Evolutionary conservation across 2,113 vertebrate genomes (phyloP), one percentile per base, ranked within the genome.

Genomic region (Caranx melampygus): DNA sequence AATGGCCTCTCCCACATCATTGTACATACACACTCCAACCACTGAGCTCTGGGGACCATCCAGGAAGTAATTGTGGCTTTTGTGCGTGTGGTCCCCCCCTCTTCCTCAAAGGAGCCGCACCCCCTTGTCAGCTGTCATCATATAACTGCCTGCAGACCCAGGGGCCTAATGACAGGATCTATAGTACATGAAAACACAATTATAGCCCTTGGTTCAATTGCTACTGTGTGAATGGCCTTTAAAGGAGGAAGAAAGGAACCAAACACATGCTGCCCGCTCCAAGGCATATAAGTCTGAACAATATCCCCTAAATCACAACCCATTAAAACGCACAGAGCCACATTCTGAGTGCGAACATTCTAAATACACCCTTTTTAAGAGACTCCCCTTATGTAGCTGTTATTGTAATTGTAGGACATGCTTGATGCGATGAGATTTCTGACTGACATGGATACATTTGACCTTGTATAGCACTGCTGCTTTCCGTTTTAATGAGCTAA

Each of bases 171-270:
- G 92, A 92, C 89, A 92, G 89, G 89, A 93, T 92, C 90, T 91
- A 94, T 92, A 93, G 87, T 91, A 92, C 92, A 94, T 93, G 91
- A 93, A 94, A 94, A 93, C 91, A 93, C 91, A 92, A 93, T 94
- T 91, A 93, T 86, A 93, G 88, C 84, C 81, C 84, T 90, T 83
- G 83, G 87, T 89, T 87, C 88, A 87, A 92, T 90, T 86, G 88
- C 90, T 89, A 90, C 90, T 86, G 83, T 91, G 90, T 92, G 92
- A 91, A 90, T 88, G 82, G 86, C 81, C 86, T 88, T 91, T 91
- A 89, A 88, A 85, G 75, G 75, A 75, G 65, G 66, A 11, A 85
- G 68, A 66, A 72, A 67, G 34, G 37, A 83, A 71, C 2, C 72
- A 76, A 87, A 91, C 75, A 89, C 82, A 90, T 76, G 78, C 78